Evolutionary conservation across 92 coral and sea anemone genomes (phyloP), one percentile per base, ranked within the genome.

Genomic region (Palythoa heliodiscus): DNA sequence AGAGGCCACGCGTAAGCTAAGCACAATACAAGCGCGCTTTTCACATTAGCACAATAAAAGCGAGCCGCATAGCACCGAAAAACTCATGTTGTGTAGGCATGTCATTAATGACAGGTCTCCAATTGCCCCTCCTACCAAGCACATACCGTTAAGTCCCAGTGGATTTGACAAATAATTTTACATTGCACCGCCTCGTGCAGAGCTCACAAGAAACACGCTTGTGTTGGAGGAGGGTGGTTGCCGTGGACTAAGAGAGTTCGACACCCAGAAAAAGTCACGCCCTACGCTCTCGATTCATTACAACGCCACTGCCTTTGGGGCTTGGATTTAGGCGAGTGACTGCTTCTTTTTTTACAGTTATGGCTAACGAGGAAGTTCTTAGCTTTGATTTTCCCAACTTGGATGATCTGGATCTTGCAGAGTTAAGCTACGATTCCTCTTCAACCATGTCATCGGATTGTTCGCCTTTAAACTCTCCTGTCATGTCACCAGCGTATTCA

Each of bases 141-240:
- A 83, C 91, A 93, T 83, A 75, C 89, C 95, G 95, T 90, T 92
- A 90, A 92, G 86, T 92, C 98, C 93, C 98, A 86, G 85, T 76
- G 95, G 98, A 92, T 86, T 87, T 55, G 84, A 85, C 87, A 85
- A 91, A 92, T 85, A 91, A 77, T 91, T 92, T 92, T 90, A 94
- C 89, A 73, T 64, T 85, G 90, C 84, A 83, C 24, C 43, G 74
- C 84, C 84, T 80, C 84, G 84, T 80, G 84, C 84, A 50, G 72
- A 50, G 57, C 60, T 80, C 73, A 80, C 1, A 80, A 40, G 84
- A 19, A 47, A 90, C 92, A 85, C 95, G 87, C 92, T 90, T 75
- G 93, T 87, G 87, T 55, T 73, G 70, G 88, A 82, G 24, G 15
- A 80, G 72, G 84, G 25, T 8, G 22, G 23, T 4, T 63, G 25